A percentile compares a stretch with the other conserved stretches of the same genome.
These are phyloP conservation scores for Muraenolepis orangiensis DNA, from an alignment of 2,797 vertebrate species.

Conservation along the genomic window DNA sequence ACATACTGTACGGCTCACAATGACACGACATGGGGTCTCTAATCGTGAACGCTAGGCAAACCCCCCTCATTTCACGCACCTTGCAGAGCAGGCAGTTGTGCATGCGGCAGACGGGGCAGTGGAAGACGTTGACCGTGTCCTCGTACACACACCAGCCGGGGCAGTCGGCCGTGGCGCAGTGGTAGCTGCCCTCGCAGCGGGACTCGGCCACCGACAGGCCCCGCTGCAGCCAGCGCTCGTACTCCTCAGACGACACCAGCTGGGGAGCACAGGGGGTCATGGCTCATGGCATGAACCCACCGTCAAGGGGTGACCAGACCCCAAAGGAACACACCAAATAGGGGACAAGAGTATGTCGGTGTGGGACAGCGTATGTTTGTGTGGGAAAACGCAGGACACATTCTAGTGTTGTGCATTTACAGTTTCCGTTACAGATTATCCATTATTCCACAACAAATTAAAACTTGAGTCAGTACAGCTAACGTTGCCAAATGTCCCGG, in stretches of 20 bases:
- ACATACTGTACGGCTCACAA: too few species aligned
- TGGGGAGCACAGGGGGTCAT: slow-evolving; percentile 38
- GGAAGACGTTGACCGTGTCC: slow-evolving; percentile 80
- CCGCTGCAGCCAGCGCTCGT: slow-evolving; percentile 81
- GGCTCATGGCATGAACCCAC: too few species aligned
- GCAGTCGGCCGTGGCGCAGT: slow-evolving; percentile 81
- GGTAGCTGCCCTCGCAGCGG: slow-evolving; percentile 83
- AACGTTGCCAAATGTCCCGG: too few species aligned
- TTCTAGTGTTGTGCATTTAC: too few species aligned
- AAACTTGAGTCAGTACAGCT: too few species aligned
- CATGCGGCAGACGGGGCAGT: slow-evolving; percentile 80
- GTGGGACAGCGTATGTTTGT: too few species aligned
- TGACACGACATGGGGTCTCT: not conserved
- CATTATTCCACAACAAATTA: too few species aligned
- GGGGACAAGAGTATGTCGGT: too few species aligned
- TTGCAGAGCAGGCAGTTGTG: slow-evolving; percentile 87
- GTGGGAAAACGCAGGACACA: too few species aligned
- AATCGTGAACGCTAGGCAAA: not conserved
- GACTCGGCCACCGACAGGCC: slow-evolving; percentile 83
- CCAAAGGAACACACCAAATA: too few species aligned
- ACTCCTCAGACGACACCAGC: slow-evolving; percentile 81
- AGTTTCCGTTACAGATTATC: too few species aligned
- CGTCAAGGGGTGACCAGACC: too few species aligned
- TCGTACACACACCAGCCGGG: slow-evolving; percentile 85
- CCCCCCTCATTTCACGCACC: slow-evolving; percentile 52